Evolutionary conservation across 1,140 invertebrate species (phyloP).

Genomic region (Drosophila nikananu): DNA sequence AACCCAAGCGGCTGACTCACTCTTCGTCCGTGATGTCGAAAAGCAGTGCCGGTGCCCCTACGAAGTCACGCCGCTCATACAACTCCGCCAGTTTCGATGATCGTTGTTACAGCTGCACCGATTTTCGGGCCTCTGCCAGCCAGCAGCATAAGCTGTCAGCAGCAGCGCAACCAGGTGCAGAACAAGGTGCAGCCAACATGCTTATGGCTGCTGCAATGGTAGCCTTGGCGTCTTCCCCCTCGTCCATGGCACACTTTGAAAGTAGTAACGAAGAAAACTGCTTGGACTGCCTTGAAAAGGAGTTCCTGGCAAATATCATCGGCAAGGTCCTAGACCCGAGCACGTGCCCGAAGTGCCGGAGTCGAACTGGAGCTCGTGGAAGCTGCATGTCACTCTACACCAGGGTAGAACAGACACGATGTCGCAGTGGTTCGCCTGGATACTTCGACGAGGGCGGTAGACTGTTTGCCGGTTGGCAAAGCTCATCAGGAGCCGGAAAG

Average conservation of each 20-base stretch:
- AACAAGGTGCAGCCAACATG: slow-evolving; percentile 54
- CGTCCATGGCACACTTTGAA: slow-evolving; percentile 57
- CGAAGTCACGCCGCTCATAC: slow-evolving; percentile 72
- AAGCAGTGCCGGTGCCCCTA: slow-evolving; percentile 58
- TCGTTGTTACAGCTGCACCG: slow-evolving; percentile 79
- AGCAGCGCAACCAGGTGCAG: neutral
- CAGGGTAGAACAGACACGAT: slow-evolving; percentile 60
- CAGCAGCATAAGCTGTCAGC: slow-evolving; percentile 25
- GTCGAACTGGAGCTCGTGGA: slow-evolving; percentile 46
- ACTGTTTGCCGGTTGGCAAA: slow-evolving; percentile 57
- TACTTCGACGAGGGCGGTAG: slow-evolving; percentile 56
- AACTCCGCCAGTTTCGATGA: slow-evolving; percentile 71
- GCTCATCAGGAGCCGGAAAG: slow-evolving; percentile 9
- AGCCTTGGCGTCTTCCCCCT: slow-evolving; percentile 51
- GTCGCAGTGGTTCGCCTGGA: slow-evolving; percentile 73
- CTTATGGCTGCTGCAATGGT: slow-evolving; percentile 61
- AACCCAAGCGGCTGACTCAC: slow-evolving; percentile 74
- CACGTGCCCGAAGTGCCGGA: slow-evolving; percentile 70
- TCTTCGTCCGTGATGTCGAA: slow-evolving; percentile 76
- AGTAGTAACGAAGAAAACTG: slow-evolving; percentile 74
- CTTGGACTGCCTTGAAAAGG: slow-evolving; percentile 81
- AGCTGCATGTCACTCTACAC: slow-evolving; percentile 68
- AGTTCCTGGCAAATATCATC: slow-evolving; percentile 81
- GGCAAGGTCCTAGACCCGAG: slow-evolving; percentile 71
- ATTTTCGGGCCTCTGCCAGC: slow-evolving; percentile 54